phyloP scores from a whole-genome alignment of 2,888 invertebrate genomes.

The Zygaena filipendulae region DNA sequence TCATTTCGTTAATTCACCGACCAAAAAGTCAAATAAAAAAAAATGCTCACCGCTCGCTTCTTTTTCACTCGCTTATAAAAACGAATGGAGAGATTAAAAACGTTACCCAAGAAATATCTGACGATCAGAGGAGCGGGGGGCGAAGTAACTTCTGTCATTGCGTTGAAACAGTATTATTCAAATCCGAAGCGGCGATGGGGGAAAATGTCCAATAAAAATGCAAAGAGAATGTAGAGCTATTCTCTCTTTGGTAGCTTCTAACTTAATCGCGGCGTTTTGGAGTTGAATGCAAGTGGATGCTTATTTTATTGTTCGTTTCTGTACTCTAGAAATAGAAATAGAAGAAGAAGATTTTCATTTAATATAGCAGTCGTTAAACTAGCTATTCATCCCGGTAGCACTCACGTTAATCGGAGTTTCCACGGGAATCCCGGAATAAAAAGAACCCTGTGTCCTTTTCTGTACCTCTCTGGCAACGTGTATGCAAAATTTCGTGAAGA shows the following conservation, averaged over 20 bases:
- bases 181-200: conserved; percentile 26
- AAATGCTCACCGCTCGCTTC: background rate
- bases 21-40: background rate
- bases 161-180: conserved; percentile 46
- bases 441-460: no score
- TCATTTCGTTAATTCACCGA: no score
- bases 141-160: conserved; percentile 27
- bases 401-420: no score
- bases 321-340: no score
- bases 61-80: conserved; percentile 9
- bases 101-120: conserved; percentile 16
- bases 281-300: conserved; percentile 13
- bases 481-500: no score
- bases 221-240: conserved; percentile 39
- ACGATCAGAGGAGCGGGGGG: background rate
- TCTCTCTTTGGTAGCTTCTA: conserved; percentile 32
- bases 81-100: conserved; percentile 19
- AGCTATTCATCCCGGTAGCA: no score
- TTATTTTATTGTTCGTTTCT: background rate
- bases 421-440: no score
- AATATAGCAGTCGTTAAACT: no score
- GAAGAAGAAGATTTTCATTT: no score
- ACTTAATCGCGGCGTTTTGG: conserved; percentile 35
- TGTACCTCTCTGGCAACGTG: no score
- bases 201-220: conserved; percentile 56